Evolutionary conservation across 2,113 vertebrate species (phyloP), one percentile per base, ranked within the genome.

Genomic region (human): DNA sequence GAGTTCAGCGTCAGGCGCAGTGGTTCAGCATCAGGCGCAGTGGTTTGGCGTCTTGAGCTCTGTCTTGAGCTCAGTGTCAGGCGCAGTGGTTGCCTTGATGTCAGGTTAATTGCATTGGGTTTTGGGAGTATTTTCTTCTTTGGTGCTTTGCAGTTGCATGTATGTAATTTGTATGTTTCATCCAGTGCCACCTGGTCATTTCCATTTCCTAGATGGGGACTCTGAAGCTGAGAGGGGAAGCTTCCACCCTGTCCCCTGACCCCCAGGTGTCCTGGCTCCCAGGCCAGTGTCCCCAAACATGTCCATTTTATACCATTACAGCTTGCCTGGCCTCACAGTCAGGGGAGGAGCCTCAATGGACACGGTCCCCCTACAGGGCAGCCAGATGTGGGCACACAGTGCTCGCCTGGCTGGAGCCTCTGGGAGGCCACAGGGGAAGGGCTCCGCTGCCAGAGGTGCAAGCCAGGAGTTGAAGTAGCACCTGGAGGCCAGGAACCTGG

Each of bases 271-370:
- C 23, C 50, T 10, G 94, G 57, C 18, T 79, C 78, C 55, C 48
- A 27, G 27, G 11, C 12, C 45, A 55, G 32, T 0, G 30, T 12
- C 25, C 13, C 45, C 9, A 30, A 0, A 5, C 11, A 7, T 2
- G 35, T n/a, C 70, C 66, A 30, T 10, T 25, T 17, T 23, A 30
- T 6, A 12, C 32, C 4, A 30, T 50, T 22, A 5, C 16, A 89
- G 64, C 45, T 66, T 40, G 7, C 22, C 5, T 11, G 17, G 43
- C 66, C 72, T 89, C 89, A 25, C 4, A 8, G 27, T 17, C 2
- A 3, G 64, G 52, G 92, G 16, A n/a, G 38, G 22, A 8, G 23
- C 27, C 61, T 64, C 27, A 64, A 64, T 14, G 17, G 35, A 87
- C 16, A 43, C 0, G 40, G 9, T 12, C 2, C 23, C 50, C 40